Evolutionary conservation across 2,888 invertebrate genomes (phyloP).

Genomic region (Cephus sareptanus): DNA sequence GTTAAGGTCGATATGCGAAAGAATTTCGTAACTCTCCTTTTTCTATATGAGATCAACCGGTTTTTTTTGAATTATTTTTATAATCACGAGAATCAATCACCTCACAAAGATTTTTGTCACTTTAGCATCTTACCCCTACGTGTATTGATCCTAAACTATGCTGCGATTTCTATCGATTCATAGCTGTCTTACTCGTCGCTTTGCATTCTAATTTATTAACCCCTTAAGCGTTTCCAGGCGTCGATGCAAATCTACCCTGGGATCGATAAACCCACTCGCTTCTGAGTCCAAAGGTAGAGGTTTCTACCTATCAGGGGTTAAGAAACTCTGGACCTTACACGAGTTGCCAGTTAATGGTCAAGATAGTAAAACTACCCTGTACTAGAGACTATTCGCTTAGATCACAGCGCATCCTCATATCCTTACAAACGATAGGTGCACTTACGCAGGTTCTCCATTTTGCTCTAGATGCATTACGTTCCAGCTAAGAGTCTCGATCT

Average conservation of each 20-base stretch:
- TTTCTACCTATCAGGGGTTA: slow-evolving; percentile 54
- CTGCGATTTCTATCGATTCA: background rate
- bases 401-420: background rate
- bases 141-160: background rate
- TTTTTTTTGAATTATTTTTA: background rate
- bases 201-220: slow-evolving; percentile 53
- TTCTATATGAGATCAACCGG: background rate
- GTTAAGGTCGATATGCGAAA: background rate
- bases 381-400: background rate
- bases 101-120: background rate
- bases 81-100: background rate
- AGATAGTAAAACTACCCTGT: background rate
- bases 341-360: slow-evolving; percentile 1
- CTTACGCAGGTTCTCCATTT: slow-evolving; percentile 55
- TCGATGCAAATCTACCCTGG: slow-evolving; percentile 55
- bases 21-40: background rate
- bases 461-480: slow-evolving; percentile 54
- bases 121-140: background rate
- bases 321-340: slow-evolving; percentile 51
- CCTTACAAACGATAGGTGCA: slow-evolving; percentile 10
- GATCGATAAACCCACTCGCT: slow-evolving; percentile 54
- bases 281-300: slow-evolving; percentile 39
- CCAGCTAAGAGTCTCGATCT: slow-evolving; percentile 62
- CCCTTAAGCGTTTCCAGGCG: slow-evolving; percentile 39
- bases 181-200: slow-evolving; percentile 6